phyloP scores from a whole-genome alignment of 1,140 invertebrate genomes.

The Teleopsis dalmanni region DNA sequence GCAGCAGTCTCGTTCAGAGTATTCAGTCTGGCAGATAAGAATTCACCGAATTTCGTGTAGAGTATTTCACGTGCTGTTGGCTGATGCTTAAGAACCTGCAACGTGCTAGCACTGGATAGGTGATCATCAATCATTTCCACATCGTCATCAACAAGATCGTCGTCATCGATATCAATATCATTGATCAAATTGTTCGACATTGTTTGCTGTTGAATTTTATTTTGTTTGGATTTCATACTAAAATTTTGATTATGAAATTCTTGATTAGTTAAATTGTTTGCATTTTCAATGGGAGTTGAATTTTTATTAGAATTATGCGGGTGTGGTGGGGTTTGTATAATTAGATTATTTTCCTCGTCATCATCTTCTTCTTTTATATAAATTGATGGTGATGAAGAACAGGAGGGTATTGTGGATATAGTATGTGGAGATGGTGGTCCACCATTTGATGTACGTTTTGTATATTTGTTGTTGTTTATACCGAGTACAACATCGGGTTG shows the following conservation, averaged over 20 bases:
- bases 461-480: not conserved
- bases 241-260: no score
- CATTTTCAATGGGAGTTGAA: no score
- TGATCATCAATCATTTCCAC: conserved; percentile 20
- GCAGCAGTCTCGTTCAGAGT: conserved; percentile 34
- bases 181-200: conserved; percentile 1
- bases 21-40: conserved; percentile 36
- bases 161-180: conserved; percentile 7
- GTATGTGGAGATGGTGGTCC: not conserved
- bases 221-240: no score
- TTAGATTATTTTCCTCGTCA: conserved; percentile 4
- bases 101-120: conserved; percentile 18
- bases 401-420: conserved; percentile 8
- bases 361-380: conserved; percentile 40
- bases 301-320: not conserved
- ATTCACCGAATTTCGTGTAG: conserved; percentile 38
- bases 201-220: no score
- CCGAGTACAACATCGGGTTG: not conserved
- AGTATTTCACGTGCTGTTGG: conserved; percentile 27
- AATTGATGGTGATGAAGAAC: conserved; percentile 36
- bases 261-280: no score
- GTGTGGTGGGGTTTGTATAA: not conserved
- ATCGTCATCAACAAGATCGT: conserved; percentile 14
- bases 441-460: not conserved
- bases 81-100: conserved; percentile 1